These are phyloP conservation scores for Drosophila nr. perissopoda DNA, from an alignment of 2,888 invertebrate genomes.

Conservation along the genomic window DNA sequence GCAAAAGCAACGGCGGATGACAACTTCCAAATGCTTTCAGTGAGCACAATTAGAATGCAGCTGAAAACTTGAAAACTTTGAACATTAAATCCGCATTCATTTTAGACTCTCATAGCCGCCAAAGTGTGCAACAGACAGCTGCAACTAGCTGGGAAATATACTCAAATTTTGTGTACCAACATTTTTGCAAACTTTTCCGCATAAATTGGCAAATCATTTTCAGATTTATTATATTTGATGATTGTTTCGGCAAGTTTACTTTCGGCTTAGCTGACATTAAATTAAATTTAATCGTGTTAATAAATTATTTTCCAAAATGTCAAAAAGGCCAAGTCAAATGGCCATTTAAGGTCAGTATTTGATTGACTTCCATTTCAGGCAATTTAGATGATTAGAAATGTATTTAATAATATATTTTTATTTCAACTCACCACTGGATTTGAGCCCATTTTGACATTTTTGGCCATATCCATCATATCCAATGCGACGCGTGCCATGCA, in stretches of 20 bases:
- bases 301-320: neutral
- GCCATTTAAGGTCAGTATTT: neutral
- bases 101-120: conserved; percentile 40
- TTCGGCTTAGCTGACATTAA: neutral
- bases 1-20: conserved; percentile 13
- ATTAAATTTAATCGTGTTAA: neutral
- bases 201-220: conserved; percentile 21
- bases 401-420: neutral
- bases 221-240: neutral
- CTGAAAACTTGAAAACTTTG: conserved; percentile 40
- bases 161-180: neutral
- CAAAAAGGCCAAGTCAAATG: neutral
- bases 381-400: neutral
- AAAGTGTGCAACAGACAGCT: conserved; percentile 48
- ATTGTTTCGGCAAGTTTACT: neutral
- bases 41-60: conserved; percentile 72
- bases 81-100: conserved; percentile 57
- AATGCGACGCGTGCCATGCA: conserved; percentile 95
- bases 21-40: conserved; percentile 66
- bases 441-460: conserved; percentile 94
- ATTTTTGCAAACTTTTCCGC: conserved; percentile 10
- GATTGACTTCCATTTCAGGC: neutral
- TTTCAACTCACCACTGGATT: conserved; percentile 91
- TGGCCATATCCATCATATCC: conserved; percentile 97
- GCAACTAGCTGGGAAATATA: conserved; percentile 5